Evolutionary conservation across 1,140 invertebrate species (phyloP).

Genomic region (Orchesella cincta): DNA sequence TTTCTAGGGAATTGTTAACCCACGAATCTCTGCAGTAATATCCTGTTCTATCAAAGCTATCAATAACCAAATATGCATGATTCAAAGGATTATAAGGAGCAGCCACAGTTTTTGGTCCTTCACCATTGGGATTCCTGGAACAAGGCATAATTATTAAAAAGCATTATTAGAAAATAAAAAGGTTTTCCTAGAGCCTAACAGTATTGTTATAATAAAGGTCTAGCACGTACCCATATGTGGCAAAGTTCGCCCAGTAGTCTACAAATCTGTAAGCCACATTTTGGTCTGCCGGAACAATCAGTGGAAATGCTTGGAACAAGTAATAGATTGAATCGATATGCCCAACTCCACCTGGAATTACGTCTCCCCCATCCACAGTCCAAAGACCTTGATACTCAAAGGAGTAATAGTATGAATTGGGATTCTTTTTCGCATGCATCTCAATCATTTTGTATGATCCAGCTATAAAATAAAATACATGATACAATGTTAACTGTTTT

Average conservation of each 20-base stretch:
- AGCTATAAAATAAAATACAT: neutral
- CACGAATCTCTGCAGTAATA: conserved; percentile 11
- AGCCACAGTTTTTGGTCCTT: neutral
- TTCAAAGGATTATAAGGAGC: neutral
- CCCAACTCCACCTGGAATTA: conserved; percentile 23
- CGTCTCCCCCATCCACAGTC: neutral
- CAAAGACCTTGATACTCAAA: conserved; percentile 16
- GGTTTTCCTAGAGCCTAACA: neutral
- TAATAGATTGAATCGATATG: conserved; percentile 17
- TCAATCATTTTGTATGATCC: conserved; percentile 16
- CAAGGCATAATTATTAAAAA: neutral
- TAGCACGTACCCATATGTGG: conserved; percentile 19
- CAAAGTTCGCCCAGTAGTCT: conserved; percentile 28
- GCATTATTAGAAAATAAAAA: neutral
- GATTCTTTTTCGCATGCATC: conserved; percentile 3
- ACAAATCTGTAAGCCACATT: neutral
- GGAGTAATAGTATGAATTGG: neutral
- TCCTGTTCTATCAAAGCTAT: neutral
- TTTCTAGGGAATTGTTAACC: conserved; percentile 14
- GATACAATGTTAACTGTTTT: neutral
- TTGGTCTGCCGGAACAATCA: neutral
- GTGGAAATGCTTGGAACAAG: conserved; percentile 3
- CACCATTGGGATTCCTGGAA: conserved; percentile 11
- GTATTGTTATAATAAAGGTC: neutral
- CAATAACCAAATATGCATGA: neutral